Base-by-base conservation (phyloP, 2,797 vertebrate species). In the Agapornis canus region DNA sequence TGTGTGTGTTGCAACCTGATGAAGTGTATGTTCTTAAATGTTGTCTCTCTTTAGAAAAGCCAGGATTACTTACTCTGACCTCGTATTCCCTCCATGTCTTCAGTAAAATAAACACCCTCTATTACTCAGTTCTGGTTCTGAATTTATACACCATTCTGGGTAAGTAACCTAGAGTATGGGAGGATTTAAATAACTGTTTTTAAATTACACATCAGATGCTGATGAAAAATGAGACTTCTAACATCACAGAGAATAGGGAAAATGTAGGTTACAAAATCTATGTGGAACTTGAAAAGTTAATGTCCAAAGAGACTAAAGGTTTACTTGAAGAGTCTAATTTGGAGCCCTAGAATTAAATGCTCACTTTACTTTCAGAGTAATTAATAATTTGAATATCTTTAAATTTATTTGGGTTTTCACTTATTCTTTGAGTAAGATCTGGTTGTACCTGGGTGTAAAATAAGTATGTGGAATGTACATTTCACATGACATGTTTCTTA, bases 81-180 rank as follows among this genome's bases (percentile, higher is more conserved):
- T 98, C 95, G 0, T 97, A 98, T 96, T 99, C 99, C 8, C 97
- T 99, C 59, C 98, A 99, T 25, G 94, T 99, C 79, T 97, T 99
- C 97, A 98, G 98, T 97, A 99, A 99, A 97, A 98, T 96, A 78
- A 98, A 99, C 94, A 85, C 86, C 59, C 99, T 98, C 96, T 99
- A 97, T 97, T 99, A 99, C 94, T 98, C 98, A 52, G 47, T 99
- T 94, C 95, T 99, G 95, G 83, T 99, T 86, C 98, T 99, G 97
- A 99, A 98, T 97, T 94, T 99, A 72, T 99, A 98, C 82, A 99
- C 99, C 43, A 98, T 98, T 82, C 92, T 99, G 32, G 99, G 99
- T 99, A 98, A 98, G 98, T 97, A 94, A 75, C 27, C 48, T 49
- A 69, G 27, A 89, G 42, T 83, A 91, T 27, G 25, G 27, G 45